Evolutionary conservation across 2,888 invertebrate species (phyloP).

Genomic region (Unio delphinus): DNA sequence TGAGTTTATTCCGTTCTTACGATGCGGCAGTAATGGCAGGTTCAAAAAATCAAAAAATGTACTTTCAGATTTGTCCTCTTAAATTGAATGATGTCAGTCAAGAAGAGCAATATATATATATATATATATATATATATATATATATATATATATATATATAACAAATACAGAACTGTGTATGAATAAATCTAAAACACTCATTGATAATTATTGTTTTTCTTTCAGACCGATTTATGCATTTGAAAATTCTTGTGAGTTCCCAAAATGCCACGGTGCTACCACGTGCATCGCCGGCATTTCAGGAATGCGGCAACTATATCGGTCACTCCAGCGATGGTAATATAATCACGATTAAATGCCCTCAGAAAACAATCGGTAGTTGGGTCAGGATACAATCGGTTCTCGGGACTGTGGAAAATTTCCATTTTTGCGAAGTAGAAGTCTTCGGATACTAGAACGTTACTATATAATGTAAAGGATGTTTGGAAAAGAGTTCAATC

Average conservation of each 20-base stretch:
- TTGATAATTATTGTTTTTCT: not conserved
- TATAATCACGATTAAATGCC: constrained; percentile 20
- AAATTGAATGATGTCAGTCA: too few species aligned
- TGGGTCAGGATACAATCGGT: constrained; percentile 19
- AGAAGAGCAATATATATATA: too few species aligned
- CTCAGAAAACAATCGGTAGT: constrained; percentile 14
- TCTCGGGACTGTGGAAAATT: constrained; percentile 7
- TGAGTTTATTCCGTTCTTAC: too few species aligned
- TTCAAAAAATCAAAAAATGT: too few species aligned
- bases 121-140: too few species aligned
- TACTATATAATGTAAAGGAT: not conserved
- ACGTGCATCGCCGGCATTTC: constrained; percentile 11
- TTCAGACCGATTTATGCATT: constrained; percentile 15
- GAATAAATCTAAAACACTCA: too few species aligned
- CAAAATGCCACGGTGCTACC: constrained; percentile 16
- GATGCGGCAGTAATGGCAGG: too few species aligned
- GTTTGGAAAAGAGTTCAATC: too few species aligned
- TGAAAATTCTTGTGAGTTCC: constrained; percentile 15
- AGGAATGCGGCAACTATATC: constrained; percentile 16
- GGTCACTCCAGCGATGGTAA: constrained; percentile 26
- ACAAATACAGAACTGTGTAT: too few species aligned
- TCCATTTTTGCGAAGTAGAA: constrained; percentile 26
- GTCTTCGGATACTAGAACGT: constrained; percentile 18
- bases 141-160: too few species aligned
- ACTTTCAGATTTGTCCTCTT: too few species aligned